Evolutionary conservation across 2,797 vertebrate species (phyloP), one percentile per base, ranked within the genome.

Genomic region (Parauchenoglanis punctatus): DNA sequence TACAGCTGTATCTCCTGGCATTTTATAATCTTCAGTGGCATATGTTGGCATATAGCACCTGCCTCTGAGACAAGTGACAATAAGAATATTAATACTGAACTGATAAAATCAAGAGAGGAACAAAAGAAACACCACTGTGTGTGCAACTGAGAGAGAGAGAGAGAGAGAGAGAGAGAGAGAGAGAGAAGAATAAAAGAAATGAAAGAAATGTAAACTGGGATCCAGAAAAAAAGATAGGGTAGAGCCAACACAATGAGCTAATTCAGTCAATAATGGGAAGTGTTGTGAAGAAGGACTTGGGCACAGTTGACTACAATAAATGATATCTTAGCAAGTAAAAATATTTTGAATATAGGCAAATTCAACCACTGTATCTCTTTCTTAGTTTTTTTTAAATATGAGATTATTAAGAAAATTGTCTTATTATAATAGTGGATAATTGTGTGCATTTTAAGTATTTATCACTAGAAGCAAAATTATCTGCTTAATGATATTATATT

Each of bases 21-120:
- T 40, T 75, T 46, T 46, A 46, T 49, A 52, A 35, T 59, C 78
- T 44, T 82, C 67, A 58, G 49, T 4, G 40, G 40, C 40, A 40
- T 40, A 40, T 40, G 25, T 18, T 35, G 54, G 46, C 17, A 52
- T 76, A 75, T 73, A 46, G 44, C 23, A 56, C 44, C n/a, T 20
- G 67, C 65, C 20, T 83, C 78, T 20, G 54, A 70, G n/a, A 63
- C 65, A 56, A 54, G 12, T 40, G 70, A 25, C 56, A 65, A 68
- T 25, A 56, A 17, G n/a, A 78, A 80, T 31, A 56, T 86, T 86
- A 81, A 44, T 35, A 46, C 13, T 58, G 63, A 25, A 12, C 23
- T 80, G 63, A 68, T 85, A 3, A 78, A 56, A 76, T 80, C 49
- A 31, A 63, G 46, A 54, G 12, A n/a, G 12, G 23, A 78, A 67